Percentiles rank a stretch among this genome's conserved stretches.
Evolutionary conservation across 2,113 vertebrate species (phyloP).

Genomic region (Leucopsar rothschildi): DNA sequence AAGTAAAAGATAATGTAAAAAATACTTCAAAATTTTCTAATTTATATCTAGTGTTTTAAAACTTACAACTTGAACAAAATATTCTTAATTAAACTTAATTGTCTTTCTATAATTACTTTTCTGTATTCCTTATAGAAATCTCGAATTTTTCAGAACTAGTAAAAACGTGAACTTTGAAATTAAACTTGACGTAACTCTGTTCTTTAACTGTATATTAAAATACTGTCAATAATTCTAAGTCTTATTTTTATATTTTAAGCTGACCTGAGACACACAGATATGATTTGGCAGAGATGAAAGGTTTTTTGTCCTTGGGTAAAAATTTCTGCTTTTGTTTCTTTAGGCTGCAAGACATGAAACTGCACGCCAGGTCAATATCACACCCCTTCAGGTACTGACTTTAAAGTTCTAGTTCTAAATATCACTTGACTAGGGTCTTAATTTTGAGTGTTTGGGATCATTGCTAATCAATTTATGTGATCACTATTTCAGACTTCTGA

Average conservation of each 20-base stretch:
- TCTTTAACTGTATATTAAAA: neutral
- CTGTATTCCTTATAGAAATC: neutral
- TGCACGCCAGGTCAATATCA: slow-evolving; percentile 75
- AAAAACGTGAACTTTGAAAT: neutral
- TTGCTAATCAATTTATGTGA: neutral
- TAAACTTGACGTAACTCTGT: neutral
- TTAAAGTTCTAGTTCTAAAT: neutral
- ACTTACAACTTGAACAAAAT: neutral
- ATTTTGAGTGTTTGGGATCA: neutral
- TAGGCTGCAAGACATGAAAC: slow-evolving; percentile 82
- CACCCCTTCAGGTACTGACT: slow-evolving; percentile 85
- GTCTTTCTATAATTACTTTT: neutral
- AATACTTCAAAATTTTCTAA: neutral
- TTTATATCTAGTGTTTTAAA: neutral
- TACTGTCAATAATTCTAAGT: neutral
- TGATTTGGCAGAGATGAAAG: neutral
- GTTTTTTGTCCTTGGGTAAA: neutral
- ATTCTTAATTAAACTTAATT: neutral
- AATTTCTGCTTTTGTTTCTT: slow-evolving; percentile 41
- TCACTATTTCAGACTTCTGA: neutral
- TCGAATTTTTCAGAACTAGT: neutral
- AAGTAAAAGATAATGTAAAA: neutral
- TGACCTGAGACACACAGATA: neutral
- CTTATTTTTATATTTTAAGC: neutral
- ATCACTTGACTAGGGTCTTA: neutral